These are phyloP conservation scores for Dromius quadrimaculatus DNA, from an alignment of 2,888 invertebrate species.

Conservation along the genomic window DNA sequence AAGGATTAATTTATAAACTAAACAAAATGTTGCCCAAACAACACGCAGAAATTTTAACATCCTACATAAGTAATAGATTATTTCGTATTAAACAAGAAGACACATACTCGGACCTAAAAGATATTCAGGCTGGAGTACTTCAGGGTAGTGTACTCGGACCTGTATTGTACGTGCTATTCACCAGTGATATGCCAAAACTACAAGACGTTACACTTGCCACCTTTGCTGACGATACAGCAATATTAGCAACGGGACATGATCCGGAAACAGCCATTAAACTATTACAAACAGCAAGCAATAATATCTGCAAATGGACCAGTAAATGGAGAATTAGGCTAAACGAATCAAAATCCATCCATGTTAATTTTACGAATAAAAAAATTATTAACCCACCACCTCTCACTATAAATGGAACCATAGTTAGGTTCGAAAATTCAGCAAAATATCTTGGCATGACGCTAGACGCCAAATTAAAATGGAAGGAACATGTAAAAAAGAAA, in stretches of 20 bases:
- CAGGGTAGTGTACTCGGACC: constrained; percentile 52
- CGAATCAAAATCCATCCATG: constrained; percentile 54
- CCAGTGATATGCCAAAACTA: constrained; percentile 48
- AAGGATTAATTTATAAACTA: no score
- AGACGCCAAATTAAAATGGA: no score
- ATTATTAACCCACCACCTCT: no score
- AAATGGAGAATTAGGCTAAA: constrained; percentile 55
- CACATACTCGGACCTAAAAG: neutral
- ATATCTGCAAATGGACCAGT: constrained; percentile 47
- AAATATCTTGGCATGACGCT: no score
- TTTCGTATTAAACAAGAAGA: constrained; percentile 49
- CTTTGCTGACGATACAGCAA: constrained; percentile 49
- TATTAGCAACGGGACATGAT: constrained; percentile 40
- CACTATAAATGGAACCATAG: no score
- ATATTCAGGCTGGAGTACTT: constrained; percentile 52
- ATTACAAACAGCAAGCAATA: constrained; percentile 41
- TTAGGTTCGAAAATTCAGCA: no score
- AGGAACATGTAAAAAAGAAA: no score
- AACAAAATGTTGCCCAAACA: neutral
- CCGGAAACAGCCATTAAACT: constrained; percentile 29
- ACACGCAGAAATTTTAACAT: constrained; percentile 19
- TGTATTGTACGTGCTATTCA: constrained; percentile 47
- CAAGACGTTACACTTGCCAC: constrained; percentile 46
- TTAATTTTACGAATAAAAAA: constrained; percentile 53
- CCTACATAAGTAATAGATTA: constrained; percentile 27